Base-by-base conservation (phyloP, 1,140 invertebrate species). In the Pseudoatta argentina region DNA sequence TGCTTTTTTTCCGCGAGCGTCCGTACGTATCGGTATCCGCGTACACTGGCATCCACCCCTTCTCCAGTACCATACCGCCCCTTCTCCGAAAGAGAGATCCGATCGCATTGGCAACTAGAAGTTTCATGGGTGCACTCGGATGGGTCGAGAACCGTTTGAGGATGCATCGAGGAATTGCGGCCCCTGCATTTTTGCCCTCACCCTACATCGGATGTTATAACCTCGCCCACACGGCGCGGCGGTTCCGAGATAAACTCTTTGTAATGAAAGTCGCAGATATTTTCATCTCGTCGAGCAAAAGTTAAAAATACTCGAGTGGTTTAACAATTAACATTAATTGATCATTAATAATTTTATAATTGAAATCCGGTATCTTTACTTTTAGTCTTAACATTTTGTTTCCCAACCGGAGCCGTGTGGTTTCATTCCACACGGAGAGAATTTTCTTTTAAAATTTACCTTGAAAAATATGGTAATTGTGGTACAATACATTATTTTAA, bases 1-100 rank as follows among this genome's bases (percentile, higher is more conserved):
- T 87, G 72, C 75, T 71, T 83, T 87, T 87, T 72, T 86, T 89
- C 39, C 66, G 39, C 55, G n/a, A 61, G 27, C 82, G 71, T 57
- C n/a, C 48, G 77, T 53, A 21, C 67, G 48, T 51, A 48, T 21
- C 64, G 44, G n/a, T 10, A 78, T 61, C 79, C 39, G 59, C 21
- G 61, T 51, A 30, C 51, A 18, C 10, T 27, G 57, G 57, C 24
- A 79, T 79, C n/a, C 75, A 39, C 48, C 30, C 30, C 30, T 34
- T 34, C 30, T 34, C 30, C 75, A n/a, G 18, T 30, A 27, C 34
- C 39, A 51, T 55, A 12, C 30, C 30, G 8, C 44, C 18, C 39
- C 10, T 21, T 16, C 12, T 18, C 59, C 34, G 59, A 78, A 64
- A 66, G 55, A 66, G 76, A 66, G 59, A 78, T 67, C 39, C 48